These are phyloP conservation scores for Amiota minor DNA, from an alignment of 2,888 invertebrate species.

Conservation along the genomic window DNA sequence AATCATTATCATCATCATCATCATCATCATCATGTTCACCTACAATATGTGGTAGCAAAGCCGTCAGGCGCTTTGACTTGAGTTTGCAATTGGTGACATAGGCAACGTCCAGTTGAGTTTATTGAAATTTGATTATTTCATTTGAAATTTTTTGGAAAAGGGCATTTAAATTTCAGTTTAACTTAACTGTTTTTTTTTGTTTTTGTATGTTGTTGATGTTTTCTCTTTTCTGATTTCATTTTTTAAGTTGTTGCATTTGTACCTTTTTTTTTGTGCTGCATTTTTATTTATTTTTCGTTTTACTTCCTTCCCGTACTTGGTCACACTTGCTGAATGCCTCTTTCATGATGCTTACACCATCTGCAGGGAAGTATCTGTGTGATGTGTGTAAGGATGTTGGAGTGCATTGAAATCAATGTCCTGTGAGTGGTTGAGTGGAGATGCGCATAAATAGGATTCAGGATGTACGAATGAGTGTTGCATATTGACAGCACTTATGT, in stretches of 20 bases:
- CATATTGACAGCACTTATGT: conserved; percentile 23
- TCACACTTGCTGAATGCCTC: not conserved
- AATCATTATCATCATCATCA: too few species aligned
- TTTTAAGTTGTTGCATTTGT: not conserved
- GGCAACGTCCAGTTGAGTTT: too few species aligned
- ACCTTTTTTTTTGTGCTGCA: not conserved
- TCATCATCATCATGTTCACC: too few species aligned
- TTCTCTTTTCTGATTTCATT: not conserved
- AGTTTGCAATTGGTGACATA: too few species aligned
- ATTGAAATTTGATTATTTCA: too few species aligned
- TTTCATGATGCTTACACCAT: conserved; percentile 7
- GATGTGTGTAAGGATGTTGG: not conserved
- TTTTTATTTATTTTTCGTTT: not conserved
- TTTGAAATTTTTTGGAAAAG: too few species aligned
- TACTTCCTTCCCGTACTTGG: not conserved
- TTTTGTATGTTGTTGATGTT: too few species aligned
- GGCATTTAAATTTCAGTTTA: too few species aligned
- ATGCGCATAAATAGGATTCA: conserved; percentile 19
- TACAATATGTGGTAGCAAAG: too few species aligned
- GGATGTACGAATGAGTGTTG: not conserved
- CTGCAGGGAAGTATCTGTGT: not conserved
- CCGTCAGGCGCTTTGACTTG: too few species aligned
- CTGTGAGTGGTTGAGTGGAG: conserved; percentile 21
- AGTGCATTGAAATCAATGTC: conserved; percentile 26
- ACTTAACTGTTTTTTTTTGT: too few species aligned